Conservation (phyloP, 2,888 invertebrate species). For the Sinopyrophorus schimmeli region DNA sequence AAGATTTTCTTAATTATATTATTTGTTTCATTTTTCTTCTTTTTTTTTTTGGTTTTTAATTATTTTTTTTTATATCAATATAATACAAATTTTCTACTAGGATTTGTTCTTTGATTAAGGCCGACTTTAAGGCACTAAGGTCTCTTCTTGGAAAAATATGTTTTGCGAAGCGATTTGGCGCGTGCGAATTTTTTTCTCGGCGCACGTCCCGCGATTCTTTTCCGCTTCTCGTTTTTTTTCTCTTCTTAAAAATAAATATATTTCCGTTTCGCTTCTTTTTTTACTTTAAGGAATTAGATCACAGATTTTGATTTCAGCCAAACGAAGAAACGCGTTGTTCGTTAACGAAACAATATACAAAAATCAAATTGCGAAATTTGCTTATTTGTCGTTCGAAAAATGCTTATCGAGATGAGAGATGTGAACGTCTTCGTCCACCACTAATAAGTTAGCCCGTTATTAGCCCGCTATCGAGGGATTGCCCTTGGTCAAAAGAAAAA, state of each 20-base stretch:
- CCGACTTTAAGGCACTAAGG: slow-evolving; percentile 57
- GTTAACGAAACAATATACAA: slow-evolving; percentile 5
- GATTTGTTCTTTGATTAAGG: slow-evolving; percentile 50
- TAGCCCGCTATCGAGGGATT: slow-evolving; percentile 27
- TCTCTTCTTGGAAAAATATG: slow-evolving; percentile 54
- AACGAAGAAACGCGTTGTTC: slow-evolving; percentile 3
- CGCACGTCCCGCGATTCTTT: no score
- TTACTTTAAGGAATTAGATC: slow-evolving; percentile 43
- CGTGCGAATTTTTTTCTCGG: no score
- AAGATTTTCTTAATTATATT: no score
- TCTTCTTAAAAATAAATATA: slow-evolving; percentile 19
- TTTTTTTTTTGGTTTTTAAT: slow-evolving; percentile 45
- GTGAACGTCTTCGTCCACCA: slow-evolving; percentile 14
- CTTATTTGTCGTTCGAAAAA: slow-evolving; percentile 18
- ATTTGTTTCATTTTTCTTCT: slow-evolving; percentile 43
- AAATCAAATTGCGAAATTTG: slow-evolving; percentile 14
- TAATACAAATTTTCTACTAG: slow-evolving; percentile 53
- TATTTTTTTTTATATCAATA: slow-evolving; percentile 47
- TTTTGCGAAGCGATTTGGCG: slow-evolving; percentile 25
- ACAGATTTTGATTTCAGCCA: slow-evolving; percentile 44
- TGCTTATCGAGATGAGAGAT: no score
- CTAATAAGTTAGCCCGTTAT: slow-evolving; percentile 25
- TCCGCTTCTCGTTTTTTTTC: no score
- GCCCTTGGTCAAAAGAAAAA: slow-evolving; percentile 10
- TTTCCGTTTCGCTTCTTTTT: slow-evolving; percentile 24